These are phyloP conservation scores for Poecilia velifera DNA, from an alignment of 2,797 vertebrate species.

Conservation along the genomic window DNA sequence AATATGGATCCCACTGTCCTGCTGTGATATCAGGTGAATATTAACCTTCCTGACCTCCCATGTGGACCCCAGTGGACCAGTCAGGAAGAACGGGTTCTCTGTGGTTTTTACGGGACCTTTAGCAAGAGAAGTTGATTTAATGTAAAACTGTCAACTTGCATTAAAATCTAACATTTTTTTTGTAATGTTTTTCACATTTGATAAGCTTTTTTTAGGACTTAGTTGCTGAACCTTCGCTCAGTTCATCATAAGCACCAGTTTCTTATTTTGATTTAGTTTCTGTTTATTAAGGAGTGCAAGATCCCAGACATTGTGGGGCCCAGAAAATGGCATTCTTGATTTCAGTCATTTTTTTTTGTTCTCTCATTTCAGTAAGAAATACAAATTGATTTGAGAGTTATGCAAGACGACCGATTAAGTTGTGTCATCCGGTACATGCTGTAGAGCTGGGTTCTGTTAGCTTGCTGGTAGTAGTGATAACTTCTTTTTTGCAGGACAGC, in stretches of 20 bases:
- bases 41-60: background rate
- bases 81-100: too few relatives aligned
- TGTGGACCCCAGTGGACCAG: slow-evolving; percentile 14
- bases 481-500: background rate
- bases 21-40: slow-evolving; percentile 9
- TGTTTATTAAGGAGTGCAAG: slow-evolving; percentile 20
- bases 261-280: slow-evolving; percentile 23
- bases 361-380: slow-evolving; percentile 42
- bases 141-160: slow-evolving; percentile 37
- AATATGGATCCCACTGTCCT: slow-evolving; percentile 21
- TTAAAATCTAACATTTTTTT: slow-evolving; percentile 28
- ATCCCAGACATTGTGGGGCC: slow-evolving; percentile 33
- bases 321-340: slow-evolving; percentile 11
- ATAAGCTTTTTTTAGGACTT: slow-evolving; percentile 13
- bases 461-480: slow-evolving; percentile 6
- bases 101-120: background rate
- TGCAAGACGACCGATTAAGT: slow-evolving; percentile 56
- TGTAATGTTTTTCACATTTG: slow-evolving; percentile 25
- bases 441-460: slow-evolving; percentile 2
- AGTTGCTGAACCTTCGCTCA: slow-evolving; percentile 10
- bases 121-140: slow-evolving; percentile 16
- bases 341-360: slow-evolving; percentile 19
- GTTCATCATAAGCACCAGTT: slow-evolving; percentile 12
- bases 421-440: slow-evolving; percentile 41
- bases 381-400: slow-evolving; percentile 64